Base-by-base conservation (phyloP, 2,888 invertebrate genomes). In the Lissocephala sabroskyi region DNA sequence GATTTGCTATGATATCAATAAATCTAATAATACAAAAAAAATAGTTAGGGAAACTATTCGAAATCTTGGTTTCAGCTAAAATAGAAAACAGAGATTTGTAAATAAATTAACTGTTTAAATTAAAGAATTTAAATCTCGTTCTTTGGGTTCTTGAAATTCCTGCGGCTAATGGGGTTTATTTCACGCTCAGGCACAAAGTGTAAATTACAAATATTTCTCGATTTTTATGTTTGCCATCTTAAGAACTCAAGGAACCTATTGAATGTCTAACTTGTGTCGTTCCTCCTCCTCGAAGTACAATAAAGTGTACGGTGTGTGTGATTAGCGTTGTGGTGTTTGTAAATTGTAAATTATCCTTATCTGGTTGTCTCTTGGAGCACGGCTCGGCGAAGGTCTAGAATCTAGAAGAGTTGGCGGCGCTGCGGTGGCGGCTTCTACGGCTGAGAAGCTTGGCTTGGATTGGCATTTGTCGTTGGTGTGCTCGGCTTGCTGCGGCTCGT, bases 161-260 rank as follows among this genome's bases (percentile, higher is more conserved):
- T n/a, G n/a, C n/a, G n/a, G n/a, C n/a, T n/a, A n/a, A n/a, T n/a
- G n/a, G n/a, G n/a, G n/a, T n/a, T n/a, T 35, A 18, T 45, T n/a
- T 70, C 62, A 66, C 78, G 74, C 67, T 81, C 73, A 80, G 80
- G 80, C 80, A 80, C 80, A 81, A 80, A 80, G 80, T 80, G 80
- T 80, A 79, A 79, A 74, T 77, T 77, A 71, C 77, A 74, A 68
- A 76, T 76, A 59, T 75, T 56, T 35, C 16, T 16, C 10, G 5
- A 36, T 14, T 16, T 10, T 36, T 36, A n/a, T n/a, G n/a, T n/a
- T n/a, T n/a, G n/a, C n/a, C n/a, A 17, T 36, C 10, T 36, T 10
- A 14, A 16, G 36, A 36, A 3, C 16, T 4, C 6, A 36, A 23
- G 7, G 10, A 36, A 36, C 13, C 11, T 14, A 36, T 16, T 36